A percentile compares a stretch with the other conserved stretches of the same genome.
These are phyloP conservation scores for Mamestra configurata DNA, from an alignment of 1,140 invertebrate genomes.

Conservation along the genomic window DNA sequence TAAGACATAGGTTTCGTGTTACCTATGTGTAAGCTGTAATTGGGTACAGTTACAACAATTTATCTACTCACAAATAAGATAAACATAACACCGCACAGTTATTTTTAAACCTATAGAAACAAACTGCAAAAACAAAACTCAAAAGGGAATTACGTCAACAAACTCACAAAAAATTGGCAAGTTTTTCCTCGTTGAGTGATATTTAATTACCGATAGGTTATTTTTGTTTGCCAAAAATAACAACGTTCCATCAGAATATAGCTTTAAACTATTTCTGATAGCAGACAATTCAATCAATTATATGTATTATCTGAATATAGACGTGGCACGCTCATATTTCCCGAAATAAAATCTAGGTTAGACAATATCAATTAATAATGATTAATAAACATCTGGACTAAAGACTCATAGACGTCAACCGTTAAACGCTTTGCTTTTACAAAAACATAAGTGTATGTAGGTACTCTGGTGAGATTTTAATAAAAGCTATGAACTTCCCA, in stretches of 20 bases:
- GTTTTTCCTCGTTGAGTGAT: constrained; percentile 2
- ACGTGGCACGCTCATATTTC: neutral
- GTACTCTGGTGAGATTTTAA: no score
- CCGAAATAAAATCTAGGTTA: neutral
- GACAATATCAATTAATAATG: neutral
- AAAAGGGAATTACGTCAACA: neutral
- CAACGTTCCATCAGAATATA: neutral
- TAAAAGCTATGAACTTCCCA: neutral
- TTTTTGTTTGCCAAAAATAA: constrained; percentile 8
- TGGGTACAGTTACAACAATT: no score
- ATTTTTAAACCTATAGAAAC: no score
- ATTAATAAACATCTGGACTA: no score
- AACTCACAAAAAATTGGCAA: neutral
- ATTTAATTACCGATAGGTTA: neutral
- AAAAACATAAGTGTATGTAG: no score
- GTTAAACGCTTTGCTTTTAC: no score
- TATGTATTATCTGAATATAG: neutral
- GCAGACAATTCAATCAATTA: neutral
- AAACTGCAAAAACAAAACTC: neutral
- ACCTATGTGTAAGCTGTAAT: neutral
- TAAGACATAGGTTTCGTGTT: neutral
- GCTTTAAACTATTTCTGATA: neutral
- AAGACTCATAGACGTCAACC: no score
- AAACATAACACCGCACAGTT: no score
- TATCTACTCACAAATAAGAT: no score